phyloP scores from a whole-genome alignment of 2,797 vertebrate genomes.

The Eulemur mongoz region DNA sequence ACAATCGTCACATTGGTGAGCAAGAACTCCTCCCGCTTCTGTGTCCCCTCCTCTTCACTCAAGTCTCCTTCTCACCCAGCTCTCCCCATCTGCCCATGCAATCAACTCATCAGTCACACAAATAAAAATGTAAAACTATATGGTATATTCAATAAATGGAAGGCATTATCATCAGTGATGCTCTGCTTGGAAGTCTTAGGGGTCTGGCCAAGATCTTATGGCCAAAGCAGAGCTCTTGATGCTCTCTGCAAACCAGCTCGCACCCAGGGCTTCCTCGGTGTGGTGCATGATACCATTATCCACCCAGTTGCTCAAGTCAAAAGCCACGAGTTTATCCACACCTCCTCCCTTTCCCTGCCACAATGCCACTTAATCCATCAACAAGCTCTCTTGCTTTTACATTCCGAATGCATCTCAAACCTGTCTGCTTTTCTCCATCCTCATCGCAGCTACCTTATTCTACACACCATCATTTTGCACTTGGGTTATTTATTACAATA shows the following conservation, averaged over 20 bases:
- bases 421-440: background rate
- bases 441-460: background rate
- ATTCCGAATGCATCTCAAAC: background rate
- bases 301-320: background rate
- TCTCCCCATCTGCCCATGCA: background rate
- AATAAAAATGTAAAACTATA: background rate
- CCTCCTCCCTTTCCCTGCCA: background rate
- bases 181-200: background rate
- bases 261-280: background rate
- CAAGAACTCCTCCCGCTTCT: fast-evolving
- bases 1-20: background rate
- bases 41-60: background rate
- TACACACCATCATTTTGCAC: background rate
- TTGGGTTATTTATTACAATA: background rate
- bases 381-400: background rate
- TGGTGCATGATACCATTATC: background rate
- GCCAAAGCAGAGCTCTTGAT: background rate
- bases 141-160: background rate
- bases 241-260: background rate
- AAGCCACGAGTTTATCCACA: background rate
- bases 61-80: background rate
- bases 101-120: background rate
- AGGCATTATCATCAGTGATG: background rate
- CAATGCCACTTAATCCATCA: background rate
- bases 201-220: background rate